Base-by-base conservation (phyloP, 2,797 vertebrate genomes). In the Clarias pachynema region DNA sequence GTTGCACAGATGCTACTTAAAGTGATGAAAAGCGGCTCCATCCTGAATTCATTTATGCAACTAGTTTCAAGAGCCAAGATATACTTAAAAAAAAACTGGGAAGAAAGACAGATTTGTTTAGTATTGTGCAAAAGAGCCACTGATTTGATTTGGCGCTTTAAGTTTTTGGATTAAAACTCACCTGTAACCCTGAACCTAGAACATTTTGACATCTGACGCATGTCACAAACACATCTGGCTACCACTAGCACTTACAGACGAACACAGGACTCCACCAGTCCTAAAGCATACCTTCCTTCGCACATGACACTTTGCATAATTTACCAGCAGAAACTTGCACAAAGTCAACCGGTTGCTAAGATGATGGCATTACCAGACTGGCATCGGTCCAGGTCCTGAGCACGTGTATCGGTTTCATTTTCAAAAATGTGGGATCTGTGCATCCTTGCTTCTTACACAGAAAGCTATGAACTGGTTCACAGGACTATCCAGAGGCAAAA, bases 11-110 rank as follows among this genome's bases (percentile, higher is more conserved):
- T 22, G 24, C 24, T 31, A 20, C 44, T 74, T 24, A 44, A 63
- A 74, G 34, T 66, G 62, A 66, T 80, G 62, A 80, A 66, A 80
- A 53, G 24, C 44, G 37, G 44, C 44, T 75, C 70, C 44, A 65
- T 44, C 26, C n/a, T 63, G 68, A 59, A 37, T 20, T 37, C 81
- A 60, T 40, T 66, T 69, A 79, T 31, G 53, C 14, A 81, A 81
- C 57, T 24, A 34, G 62, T 37, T 63, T 37, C 26, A 26, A 53
- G 8, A 26, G 59, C 57, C 79, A 57, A 74, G 44, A 62, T 63
- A 20, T 26, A 14, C 9, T 3, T 16, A 12, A 20, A 20, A n/a
- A 22, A 14, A 2, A 60, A 62, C 26, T 56, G n/a, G 49, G 44
- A 78, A 79, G 12, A 72, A 40, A 57, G 12, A 8, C 79, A 77